A percentile compares a stretch with the other conserved stretches of the same genome.
Evolutionary conservation across 1,140 invertebrate genomes (phyloP).

Genomic region (Drosophila parvula): DNA sequence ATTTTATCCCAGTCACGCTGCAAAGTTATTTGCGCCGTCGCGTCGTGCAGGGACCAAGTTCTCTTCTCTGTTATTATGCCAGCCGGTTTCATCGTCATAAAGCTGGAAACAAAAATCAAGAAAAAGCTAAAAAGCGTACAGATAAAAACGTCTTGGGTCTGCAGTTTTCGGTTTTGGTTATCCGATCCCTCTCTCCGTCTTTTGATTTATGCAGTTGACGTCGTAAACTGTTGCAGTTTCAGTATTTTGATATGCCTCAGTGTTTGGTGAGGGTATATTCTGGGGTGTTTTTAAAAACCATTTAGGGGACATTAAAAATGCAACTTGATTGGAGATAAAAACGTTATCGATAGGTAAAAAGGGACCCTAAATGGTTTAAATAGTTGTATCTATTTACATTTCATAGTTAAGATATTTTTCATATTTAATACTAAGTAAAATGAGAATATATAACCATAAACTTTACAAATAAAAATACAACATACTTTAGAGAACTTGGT

Average conservation of each 20-base stretch:
- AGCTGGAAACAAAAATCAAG: constrained; percentile 17
- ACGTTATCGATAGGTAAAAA: no score
- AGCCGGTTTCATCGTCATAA: constrained; percentile 74
- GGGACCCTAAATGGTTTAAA: no score
- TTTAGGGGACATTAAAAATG: background rate
- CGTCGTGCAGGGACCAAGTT: constrained; percentile 68
- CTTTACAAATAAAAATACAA: no score
- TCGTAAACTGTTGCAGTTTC: constrained; percentile 57
- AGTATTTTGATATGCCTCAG: background rate
- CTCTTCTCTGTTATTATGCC: constrained; percentile 76
- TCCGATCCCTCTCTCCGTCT: constrained; percentile 48
- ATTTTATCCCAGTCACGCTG: constrained; percentile 79
- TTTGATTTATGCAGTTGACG: constrained; percentile 74
- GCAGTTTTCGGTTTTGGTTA: constrained; percentile 54
- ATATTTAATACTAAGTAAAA: no score
- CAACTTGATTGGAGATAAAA: no score
- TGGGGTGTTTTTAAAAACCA: background rate
- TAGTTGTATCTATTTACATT: no score
- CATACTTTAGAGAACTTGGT: no score
- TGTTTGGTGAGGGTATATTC: background rate
- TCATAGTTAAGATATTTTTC: no score
- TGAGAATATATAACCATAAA: no score
- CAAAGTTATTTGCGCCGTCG: constrained; percentile 80
- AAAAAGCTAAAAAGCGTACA: constrained; percentile 18
- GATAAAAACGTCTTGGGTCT: constrained; percentile 46